A percentile compares a stretch with the other conserved stretches of the same genome.
Conservation (phyloP, 2,113 vertebrate genomes). For the Rhinopithecus roxellana region DNA sequence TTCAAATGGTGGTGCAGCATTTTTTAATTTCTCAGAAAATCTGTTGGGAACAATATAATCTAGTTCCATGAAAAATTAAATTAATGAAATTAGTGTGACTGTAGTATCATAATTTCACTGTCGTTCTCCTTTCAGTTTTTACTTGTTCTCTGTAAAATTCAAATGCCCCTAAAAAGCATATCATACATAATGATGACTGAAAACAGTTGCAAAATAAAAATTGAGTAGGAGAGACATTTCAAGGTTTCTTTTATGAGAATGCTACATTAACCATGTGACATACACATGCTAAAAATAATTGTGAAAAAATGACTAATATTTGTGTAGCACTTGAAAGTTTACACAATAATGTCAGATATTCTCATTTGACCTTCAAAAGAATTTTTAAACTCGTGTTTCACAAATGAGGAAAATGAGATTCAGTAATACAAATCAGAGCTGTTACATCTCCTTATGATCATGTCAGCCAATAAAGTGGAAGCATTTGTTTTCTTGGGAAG, state of each 20-base stretch:
- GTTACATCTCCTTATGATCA: background rate
- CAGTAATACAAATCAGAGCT: background rate
- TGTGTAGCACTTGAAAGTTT: background rate
- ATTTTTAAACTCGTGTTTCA: background rate
- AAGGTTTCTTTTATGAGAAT: background rate
- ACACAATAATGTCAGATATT: constrained; percentile 7
- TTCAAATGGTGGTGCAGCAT: background rate
- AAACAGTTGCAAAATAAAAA: background rate
- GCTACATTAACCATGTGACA: background rate
- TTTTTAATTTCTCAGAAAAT: background rate
- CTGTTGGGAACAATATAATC: background rate
- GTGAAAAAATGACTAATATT: constrained; percentile 1
- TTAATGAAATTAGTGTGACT: background rate
- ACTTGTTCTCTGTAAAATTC: background rate
- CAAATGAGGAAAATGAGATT: background rate
- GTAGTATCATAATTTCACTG: background rate
- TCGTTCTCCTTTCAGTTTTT: background rate
- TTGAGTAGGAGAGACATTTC: background rate
- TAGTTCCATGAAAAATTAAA: background rate
- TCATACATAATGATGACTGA: background rate
- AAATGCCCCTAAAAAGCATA: background rate
- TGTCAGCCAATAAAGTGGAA: background rate
- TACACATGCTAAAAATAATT: background rate
- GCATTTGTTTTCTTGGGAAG: background rate
- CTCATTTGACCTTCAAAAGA: constrained; percentile 28